phyloP scores from a whole-genome alignment of 1,140 invertebrate genomes.

The Anadara kagoshimensis region DNA sequence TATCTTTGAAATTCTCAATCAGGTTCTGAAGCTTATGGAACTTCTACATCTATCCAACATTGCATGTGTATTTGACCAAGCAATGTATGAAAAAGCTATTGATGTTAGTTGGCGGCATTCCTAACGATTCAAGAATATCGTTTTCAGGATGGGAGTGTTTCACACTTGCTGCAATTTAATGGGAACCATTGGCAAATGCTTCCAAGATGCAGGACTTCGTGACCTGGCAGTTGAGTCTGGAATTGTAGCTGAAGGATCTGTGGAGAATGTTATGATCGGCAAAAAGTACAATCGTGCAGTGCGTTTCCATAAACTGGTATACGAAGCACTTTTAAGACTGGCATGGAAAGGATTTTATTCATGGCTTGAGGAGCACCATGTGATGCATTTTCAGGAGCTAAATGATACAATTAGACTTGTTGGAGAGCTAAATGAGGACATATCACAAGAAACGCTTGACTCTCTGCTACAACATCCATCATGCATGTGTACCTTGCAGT shows the following conservation, averaged over 20 bases:
- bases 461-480: not conserved
- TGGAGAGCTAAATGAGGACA: not conserved
- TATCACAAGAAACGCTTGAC: not conserved
- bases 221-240: slow-evolving; percentile 45
- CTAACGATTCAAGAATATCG: not conserved
- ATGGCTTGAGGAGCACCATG: slow-evolving; percentile 1
- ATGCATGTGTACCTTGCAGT: not conserved
- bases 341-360: slow-evolving; percentile 29
- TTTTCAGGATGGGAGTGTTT: slow-evolving; percentile 46
- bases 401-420: not conserved
- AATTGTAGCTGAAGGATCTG: slow-evolving; percentile 46
- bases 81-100: slow-evolving; percentile 32
- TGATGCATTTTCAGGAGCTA: not conserved
- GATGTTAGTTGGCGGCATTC: slow-evolving; percentile 6
- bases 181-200: slow-evolving; percentile 42
- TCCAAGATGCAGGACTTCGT: slow-evolving; percentile 29
- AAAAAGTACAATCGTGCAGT: slow-evolving; percentile 46
- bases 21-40: not conserved
- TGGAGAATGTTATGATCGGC: slow-evolving; percentile 41
- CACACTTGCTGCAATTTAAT: slow-evolving; percentile 44
- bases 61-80: slow-evolving; percentile 30
- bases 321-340: slow-evolving; percentile 41
- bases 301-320: slow-evolving; percentile 44
- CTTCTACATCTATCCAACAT: not conserved
- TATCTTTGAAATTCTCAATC: not conserved